Conservation (phyloP, 2,888 invertebrate species). For the Cheilosia impressa region DNA sequence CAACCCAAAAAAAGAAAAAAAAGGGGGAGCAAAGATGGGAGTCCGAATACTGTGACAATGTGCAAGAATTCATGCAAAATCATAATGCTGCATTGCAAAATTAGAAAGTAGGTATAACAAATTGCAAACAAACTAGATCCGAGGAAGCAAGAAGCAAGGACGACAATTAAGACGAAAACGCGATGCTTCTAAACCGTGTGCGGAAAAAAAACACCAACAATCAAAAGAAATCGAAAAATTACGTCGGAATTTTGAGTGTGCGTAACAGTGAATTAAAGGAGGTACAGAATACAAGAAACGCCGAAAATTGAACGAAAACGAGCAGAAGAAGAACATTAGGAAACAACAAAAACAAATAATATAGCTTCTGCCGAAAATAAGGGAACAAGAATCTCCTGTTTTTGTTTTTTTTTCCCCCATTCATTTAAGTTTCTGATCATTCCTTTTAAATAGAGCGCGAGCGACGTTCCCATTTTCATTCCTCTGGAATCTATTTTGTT, state of each 20-base stretch:
- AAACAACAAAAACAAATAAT: conserved; percentile 66
- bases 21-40: conserved; percentile 29
- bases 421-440: conserved; percentile 24
- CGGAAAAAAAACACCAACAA: conserved; percentile 65
- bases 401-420: conserved; percentile 14
- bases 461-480: conserved; percentile 28
- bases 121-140: conserved; percentile 17
- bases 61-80: conserved; percentile 20
- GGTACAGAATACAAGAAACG: conserved; percentile 41
- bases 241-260: conserved; percentile 76
- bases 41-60: conserved; percentile 45
- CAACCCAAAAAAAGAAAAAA: conserved; percentile 23
- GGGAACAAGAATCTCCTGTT: conserved; percentile 38
- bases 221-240: conserved; percentile 62
- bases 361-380: conserved; percentile 24
- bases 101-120: conserved; percentile 16
- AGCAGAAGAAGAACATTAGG: conserved; percentile 36
- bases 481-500: conserved; percentile 51
- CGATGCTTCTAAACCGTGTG: conserved; percentile 68
- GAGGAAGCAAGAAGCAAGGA: conserved; percentile 30
- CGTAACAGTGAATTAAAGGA: conserved; percentile 70
- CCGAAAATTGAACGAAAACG: conserved; percentile 46
- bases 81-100: conserved; percentile 19
- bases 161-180: conserved; percentile 33
- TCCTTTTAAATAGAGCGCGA: not conserved